phyloP scores from a whole-genome alignment of 2,797 vertebrate genomes.

The Sandelia bainsii region DNA sequence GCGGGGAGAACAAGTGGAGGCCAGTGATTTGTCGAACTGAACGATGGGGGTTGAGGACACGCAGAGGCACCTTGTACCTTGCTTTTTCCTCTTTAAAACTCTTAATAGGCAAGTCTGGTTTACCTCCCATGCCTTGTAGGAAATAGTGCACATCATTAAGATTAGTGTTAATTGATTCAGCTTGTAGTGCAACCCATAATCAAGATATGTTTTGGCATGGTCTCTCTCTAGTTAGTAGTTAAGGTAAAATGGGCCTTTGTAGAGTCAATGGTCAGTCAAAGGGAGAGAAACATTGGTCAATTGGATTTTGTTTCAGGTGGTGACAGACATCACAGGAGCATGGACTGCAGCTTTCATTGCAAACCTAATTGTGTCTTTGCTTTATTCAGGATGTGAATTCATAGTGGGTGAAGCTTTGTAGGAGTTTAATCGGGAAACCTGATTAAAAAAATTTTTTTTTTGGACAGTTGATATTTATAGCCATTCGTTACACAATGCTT shows the following conservation, averaged over 20 bases:
- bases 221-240: constrained; percentile 69
- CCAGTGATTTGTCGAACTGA: constrained; percentile 62
- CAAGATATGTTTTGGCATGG: constrained; percentile 79
- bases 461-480: constrained; percentile 64
- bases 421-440: constrained; percentile 50
- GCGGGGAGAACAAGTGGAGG: constrained; percentile 56
- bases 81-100: constrained; percentile 65
- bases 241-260: constrained; percentile 42
- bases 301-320: constrained; percentile 47
- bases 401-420: constrained; percentile 19
- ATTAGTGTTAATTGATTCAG: constrained; percentile 84
- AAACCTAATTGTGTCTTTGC: constrained; percentile 49
- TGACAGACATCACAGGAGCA: constrained; percentile 60
- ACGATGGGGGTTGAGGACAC: constrained; percentile 44
- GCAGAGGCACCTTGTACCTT: constrained; percentile 56
- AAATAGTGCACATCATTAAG: constrained; percentile 83
- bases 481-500: constrained; percentile 50
- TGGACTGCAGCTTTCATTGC: constrained; percentile 61
- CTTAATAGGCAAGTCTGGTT: constrained; percentile 73
- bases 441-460: constrained; percentile 36
- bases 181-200: constrained; percentile 84
- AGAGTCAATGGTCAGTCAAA: constrained; percentile 56
- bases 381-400: constrained; percentile 41
- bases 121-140: constrained; percentile 70
- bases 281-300: constrained; percentile 57